Conservation (phyloP, 53 echinoderm and acorn worm species). For the Holothuria leucospilota region DNA sequence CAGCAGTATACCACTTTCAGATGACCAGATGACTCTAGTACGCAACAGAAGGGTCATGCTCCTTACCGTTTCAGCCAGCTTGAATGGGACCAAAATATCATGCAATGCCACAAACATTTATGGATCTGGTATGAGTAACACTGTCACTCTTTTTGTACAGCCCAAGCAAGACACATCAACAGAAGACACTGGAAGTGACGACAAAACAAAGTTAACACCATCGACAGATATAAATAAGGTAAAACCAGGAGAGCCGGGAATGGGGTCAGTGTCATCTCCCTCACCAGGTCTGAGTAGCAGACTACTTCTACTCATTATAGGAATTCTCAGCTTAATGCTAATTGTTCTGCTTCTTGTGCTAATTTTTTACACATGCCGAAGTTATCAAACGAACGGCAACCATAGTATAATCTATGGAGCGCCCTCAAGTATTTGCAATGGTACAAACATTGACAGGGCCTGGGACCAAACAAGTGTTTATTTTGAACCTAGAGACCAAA, state of each 20-base stretch:
- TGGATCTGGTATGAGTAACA: constrained; percentile 51
- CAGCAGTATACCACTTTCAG: constrained; percentile 58
- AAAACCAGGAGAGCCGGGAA: constrained; percentile 55
- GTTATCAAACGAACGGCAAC: constrained; percentile 75
- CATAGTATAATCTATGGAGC: constrained; percentile 85
- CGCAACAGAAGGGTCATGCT: constrained; percentile 60
- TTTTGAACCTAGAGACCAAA: constrained; percentile 91
- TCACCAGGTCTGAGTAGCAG: constrained; percentile 50
- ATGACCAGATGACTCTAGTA: constrained; percentile 38
- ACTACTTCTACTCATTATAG: constrained; percentile 80
- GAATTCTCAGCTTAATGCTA: constrained; percentile 80
- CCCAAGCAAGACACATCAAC: constrained; percentile 49
- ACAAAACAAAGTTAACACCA: not conserved
- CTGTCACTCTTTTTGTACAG: constrained; percentile 43
- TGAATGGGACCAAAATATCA: constrained; percentile 71
- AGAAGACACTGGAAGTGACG: constrained; percentile 12
- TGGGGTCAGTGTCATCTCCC: constrained; percentile 6
- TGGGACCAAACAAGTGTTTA: constrained; percentile 96
- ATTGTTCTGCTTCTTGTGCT: constrained; percentile 79
- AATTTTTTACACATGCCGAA: constrained; percentile 79
- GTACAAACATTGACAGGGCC: constrained; percentile 66
- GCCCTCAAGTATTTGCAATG: constrained; percentile 72
- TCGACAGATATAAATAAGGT: constrained; percentile 16
- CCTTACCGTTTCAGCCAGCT: constrained; percentile 50
- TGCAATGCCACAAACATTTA: constrained; percentile 85